Conservation (phyloP, 30 jellyfish, hydroid and myxozoan species). For the Rhopilema esculentum region DNA sequence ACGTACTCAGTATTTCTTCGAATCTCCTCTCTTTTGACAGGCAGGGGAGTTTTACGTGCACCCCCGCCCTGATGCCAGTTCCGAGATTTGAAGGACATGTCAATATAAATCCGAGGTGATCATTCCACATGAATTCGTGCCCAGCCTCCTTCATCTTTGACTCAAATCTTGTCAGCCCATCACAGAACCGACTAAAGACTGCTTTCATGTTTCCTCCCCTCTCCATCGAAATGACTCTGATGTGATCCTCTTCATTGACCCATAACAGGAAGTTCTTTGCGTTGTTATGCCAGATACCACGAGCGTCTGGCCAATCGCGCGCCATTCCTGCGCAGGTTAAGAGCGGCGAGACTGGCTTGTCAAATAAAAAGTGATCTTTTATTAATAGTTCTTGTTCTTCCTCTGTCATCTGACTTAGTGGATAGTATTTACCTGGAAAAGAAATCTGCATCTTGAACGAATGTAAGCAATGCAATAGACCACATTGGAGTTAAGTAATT, state of each 20-base stretch:
- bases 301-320: slow-evolving; percentile 90
- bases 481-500: no score
- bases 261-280: slow-evolving; percentile 74
- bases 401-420: slow-evolving; percentile 66
- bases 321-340: slow-evolving; percentile 79
- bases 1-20: slow-evolving; percentile 11
- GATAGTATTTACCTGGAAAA: slow-evolving; percentile 72
- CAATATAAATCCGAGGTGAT: slow-evolving; percentile 76
- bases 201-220: slow-evolving; percentile 80
- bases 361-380: slow-evolving; percentile 76
- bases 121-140: slow-evolving; percentile 70
- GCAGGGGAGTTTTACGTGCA: slow-evolving; percentile 67
- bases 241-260: slow-evolving; percentile 89
- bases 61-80: slow-evolving; percentile 89
- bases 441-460: no score
- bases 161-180: slow-evolving; percentile 59
- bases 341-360: slow-evolving; percentile 77
- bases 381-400: slow-evolving; percentile 74
- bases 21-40: slow-evolving; percentile 23
- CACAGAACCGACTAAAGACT: slow-evolving; percentile 76
- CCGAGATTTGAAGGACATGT: slow-evolving; percentile 90
- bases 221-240: slow-evolving; percentile 82
- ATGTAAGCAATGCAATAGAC: no score
- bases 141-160: slow-evolving; percentile 43
- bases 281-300: slow-evolving; percentile 86